phyloP scores from a whole-genome alignment of 1,140 invertebrate genomes.

The Cherax quadricarinatus region DNA sequence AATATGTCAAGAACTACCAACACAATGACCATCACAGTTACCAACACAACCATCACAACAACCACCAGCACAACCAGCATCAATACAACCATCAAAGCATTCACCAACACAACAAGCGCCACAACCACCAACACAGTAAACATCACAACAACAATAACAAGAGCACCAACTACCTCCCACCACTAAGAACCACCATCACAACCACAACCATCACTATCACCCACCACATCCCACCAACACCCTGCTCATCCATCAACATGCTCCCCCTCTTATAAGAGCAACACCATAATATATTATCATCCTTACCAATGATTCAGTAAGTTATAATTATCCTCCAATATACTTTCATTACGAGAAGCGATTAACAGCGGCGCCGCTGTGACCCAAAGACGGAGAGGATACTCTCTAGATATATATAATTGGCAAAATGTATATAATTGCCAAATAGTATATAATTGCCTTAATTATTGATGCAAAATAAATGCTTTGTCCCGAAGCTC shows the following conservation, averaged over 20 bases:
- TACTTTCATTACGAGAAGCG: slow-evolving; percentile 7
- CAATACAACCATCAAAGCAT: no score
- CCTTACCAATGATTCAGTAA: slow-evolving; percentile 31
- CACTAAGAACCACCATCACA: background rate
- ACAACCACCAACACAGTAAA: no score
- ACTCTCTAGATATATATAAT: slow-evolving; percentile 34
- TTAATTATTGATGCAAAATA: slow-evolving; percentile 12
- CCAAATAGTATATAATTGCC: slow-evolving; percentile 15
- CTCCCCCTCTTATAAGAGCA: background rate
- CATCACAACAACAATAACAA: no score
- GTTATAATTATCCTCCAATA: slow-evolving; percentile 40
- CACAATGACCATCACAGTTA: background rate
- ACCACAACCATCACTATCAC: background rate
- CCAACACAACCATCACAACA: background rate
- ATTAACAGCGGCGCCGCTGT: slow-evolving; percentile 1
- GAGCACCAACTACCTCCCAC: background rate
- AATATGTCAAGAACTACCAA: background rate
- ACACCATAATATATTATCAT: slow-evolving; percentile 26
- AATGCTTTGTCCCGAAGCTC: no score
- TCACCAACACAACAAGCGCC: no score
- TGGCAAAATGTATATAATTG: no score
- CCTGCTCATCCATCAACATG: no score
- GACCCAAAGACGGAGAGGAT: background rate
- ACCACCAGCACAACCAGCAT: background rate
- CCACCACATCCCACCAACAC: no score